Base-by-base conservation (phyloP, 1,140 invertebrate genomes). In the Meloidogyne floridensis region DNA sequence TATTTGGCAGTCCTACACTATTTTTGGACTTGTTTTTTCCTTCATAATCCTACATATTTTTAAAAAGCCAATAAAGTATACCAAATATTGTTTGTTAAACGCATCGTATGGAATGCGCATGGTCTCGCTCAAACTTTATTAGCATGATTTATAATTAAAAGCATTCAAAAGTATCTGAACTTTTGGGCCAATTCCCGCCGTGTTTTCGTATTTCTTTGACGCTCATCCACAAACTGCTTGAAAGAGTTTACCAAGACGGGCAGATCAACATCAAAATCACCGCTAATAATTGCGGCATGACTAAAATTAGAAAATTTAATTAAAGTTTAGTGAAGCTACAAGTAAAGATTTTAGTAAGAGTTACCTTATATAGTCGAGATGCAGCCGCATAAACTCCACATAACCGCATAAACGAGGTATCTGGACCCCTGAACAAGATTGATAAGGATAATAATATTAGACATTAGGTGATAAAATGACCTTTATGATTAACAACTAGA, bases 401-500 rank as follows among this genome's bases (percentile, higher is more conserved):
- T 65, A 65, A 20, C 86, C 81, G 51, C 85, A 86, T 47, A 86
- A 77, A 13, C 86, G 81, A 42, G 85, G 85, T 47, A 86, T 86
- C 78, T 86, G 83, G 32, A 86, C 72, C 9, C 85, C 84, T 85
- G 20, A 78, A 20, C 6, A 78, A 51, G 18, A 10, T 43, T 13
- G 5, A 32, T 32, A 32, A 32, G 32, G 32, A 32, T 32, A 32
- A 32, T 32, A 32, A 32, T 32, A 32, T 32, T 32, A 13, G 42
- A 51, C 18, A 2, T 15, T 20, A 20, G 13, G 51, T 9, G 75
- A 0, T 18, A 69, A 73, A 81, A 10, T 10, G 47, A 77, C 84
- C 84, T 87, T 85, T 85, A 75, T 87, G 77, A 81, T 85, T 86
- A 71, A 86, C 87, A 11, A 85, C 85, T 9, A 86, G 43, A 9